phyloP scores from a whole-genome alignment of 1,140 invertebrate genomes.

The Teleopsis dalmanni region DNA sequence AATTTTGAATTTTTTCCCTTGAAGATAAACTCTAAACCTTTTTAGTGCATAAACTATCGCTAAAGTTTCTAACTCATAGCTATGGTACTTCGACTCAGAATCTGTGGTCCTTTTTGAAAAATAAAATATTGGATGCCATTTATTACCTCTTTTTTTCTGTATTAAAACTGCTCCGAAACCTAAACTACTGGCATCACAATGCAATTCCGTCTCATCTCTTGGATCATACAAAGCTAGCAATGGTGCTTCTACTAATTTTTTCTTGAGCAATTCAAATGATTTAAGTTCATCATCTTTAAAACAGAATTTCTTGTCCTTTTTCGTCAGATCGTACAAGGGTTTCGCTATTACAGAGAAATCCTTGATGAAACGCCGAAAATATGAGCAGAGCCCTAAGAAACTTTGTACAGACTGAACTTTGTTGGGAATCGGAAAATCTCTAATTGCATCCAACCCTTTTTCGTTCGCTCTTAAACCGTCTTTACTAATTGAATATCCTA shows the following conservation, averaged over 20 bases:
- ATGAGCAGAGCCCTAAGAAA: constrained; percentile 20
- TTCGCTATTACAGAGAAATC: constrained; percentile 22
- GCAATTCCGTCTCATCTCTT: constrained; percentile 16
- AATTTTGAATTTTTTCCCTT: constrained; percentile 46
- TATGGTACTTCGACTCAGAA: constrained; percentile 43
- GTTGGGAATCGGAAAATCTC: constrained; percentile 19
- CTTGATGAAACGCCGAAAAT: constrained; percentile 21
- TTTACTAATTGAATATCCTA: constrained; percentile 28
- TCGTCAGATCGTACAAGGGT: constrained; percentile 22
- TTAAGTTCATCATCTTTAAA: constrained; percentile 17
- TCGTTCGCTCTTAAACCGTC: constrained; percentile 17
- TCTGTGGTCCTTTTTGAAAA: constrained; percentile 32
- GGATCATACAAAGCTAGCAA: constrained; percentile 24
- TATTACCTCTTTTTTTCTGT: constrained; percentile 17
- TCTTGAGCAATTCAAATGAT: constrained; percentile 20
- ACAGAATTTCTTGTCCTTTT: constrained; percentile 21
- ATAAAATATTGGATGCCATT: constrained; percentile 41
- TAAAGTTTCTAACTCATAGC: constrained; percentile 48
- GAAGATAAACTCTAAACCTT: constrained; percentile 47
- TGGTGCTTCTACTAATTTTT: constrained; percentile 17
- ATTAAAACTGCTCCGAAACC: constrained; percentile 24
- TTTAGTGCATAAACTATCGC: constrained; percentile 47
- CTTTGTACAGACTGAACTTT: constrained; percentile 17
- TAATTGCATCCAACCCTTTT: constrained; percentile 16
- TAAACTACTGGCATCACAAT: constrained; percentile 22